Percentiles rank a stretch among this genome's conserved stretches.
Conservation (phyloP, 2,888 invertebrate species). For the Leptodirus hochenwartii region DNA sequence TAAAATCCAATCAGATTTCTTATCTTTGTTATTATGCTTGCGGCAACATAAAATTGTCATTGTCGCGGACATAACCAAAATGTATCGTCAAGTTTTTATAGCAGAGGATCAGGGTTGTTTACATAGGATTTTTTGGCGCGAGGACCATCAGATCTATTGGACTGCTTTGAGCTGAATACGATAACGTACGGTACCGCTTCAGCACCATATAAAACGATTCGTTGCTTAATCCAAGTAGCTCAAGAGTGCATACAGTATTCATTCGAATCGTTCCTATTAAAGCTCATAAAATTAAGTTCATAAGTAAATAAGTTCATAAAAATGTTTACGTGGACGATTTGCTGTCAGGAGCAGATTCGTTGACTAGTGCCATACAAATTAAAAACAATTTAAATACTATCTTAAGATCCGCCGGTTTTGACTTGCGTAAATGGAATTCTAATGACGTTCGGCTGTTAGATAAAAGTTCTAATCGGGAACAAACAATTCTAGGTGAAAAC, state of each 20-base stretch:
- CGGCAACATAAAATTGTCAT: no score
- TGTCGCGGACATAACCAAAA: no score
- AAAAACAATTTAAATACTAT: neutral
- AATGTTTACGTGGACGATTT: slow-evolving; percentile 6
- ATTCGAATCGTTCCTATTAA: slow-evolving; percentile 11
- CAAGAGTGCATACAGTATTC: slow-evolving; percentile 10
- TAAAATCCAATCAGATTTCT: no score
- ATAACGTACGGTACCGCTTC: slow-evolving; percentile 12
- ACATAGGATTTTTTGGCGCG: slow-evolving; percentile 12
- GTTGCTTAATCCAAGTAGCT: slow-evolving; percentile 8
- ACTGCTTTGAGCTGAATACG: slow-evolving; percentile 12
- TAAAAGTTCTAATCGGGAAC: no score
- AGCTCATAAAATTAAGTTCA: no score
- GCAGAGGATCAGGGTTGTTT: slow-evolving; percentile 8
- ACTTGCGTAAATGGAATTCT: slow-evolving; percentile 5
- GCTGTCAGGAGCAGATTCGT: slow-evolving; percentile 2
- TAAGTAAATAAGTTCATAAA: no score
- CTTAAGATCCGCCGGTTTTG: neutral
- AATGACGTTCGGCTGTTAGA: no score
- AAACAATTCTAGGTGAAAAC: no score
- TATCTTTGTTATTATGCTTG: no score
- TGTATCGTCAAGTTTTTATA: no score
- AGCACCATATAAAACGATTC: slow-evolving; percentile 12
- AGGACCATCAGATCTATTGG: slow-evolving; percentile 8
- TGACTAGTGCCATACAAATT: neutral